Conservation (phyloP, 2,797 vertebrate species). For the Tokudaia muenninki region DNA sequence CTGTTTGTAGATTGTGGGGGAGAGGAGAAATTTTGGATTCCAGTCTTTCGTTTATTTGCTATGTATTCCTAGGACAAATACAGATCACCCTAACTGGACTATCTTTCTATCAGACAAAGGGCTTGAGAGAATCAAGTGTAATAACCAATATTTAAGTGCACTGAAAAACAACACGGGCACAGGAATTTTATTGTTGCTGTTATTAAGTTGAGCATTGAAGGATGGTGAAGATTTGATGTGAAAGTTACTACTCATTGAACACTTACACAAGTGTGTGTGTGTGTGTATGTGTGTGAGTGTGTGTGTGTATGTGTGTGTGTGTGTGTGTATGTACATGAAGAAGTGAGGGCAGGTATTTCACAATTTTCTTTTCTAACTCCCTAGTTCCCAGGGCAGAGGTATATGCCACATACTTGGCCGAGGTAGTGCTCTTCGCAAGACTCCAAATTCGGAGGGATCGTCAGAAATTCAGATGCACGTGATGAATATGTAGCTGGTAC, state of each 20-base stretch:
- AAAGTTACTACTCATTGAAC: background rate
- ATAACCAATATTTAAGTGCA: slow-evolving; percentile 34
- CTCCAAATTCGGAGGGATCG: slow-evolving; percentile 9
- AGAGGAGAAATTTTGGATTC: background rate
- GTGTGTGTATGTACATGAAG: background rate
- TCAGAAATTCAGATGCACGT: background rate
- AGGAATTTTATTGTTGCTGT: background rate
- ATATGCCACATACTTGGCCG: background rate
- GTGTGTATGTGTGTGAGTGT: background rate
- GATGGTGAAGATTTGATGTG: slow-evolving; percentile 43
- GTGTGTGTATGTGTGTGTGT: background rate
- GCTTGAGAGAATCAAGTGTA: slow-evolving; percentile 8
- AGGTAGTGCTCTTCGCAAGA: background rate
- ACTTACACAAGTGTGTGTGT: background rate
- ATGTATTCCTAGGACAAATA: slow-evolving; percentile 14
- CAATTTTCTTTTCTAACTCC: background rate
- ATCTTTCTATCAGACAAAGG: slow-evolving; percentile 36
- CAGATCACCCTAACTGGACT: background rate
- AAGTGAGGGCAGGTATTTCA: background rate
- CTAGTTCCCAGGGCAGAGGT: background rate
- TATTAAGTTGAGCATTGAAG: slow-evolving; percentile 38
- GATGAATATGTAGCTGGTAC: background rate
- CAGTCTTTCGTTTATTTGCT: slow-evolving; percentile 34
- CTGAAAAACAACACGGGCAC: background rate
- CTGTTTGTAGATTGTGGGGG: background rate